These are phyloP conservation scores for Spongia lamella DNA, from an alignment of 37 sponge, comb jelly and placozoan genomes.

Conservation along the genomic window DNA sequence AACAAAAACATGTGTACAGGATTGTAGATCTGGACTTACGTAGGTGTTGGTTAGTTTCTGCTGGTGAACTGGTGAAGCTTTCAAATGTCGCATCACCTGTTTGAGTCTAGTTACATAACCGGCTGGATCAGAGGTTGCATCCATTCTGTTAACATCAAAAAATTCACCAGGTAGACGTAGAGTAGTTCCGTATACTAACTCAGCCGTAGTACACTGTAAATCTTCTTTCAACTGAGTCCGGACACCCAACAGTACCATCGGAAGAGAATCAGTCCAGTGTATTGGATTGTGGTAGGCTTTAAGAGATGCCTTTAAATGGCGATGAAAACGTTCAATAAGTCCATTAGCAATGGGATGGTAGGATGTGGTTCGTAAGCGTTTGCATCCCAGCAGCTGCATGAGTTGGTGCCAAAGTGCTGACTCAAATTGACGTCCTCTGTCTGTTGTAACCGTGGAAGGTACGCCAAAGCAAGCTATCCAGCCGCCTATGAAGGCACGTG, in stretches of 20 bases:
- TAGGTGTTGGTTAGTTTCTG: no score
- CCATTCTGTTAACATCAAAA: no score
- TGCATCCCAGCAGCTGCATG: slow-evolving; percentile 29
- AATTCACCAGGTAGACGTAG: slow-evolving; percentile 30
- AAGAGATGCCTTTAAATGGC: slow-evolving; percentile 22
- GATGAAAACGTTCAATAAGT: no score
- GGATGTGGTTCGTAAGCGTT: no score
- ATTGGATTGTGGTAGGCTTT: background rate
- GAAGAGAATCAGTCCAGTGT: slow-evolving; percentile 5
- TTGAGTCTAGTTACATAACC: background rate
- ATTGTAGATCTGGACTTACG: background rate
- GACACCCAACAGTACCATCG: slow-evolving; percentile 15
- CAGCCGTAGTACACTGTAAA: no score
- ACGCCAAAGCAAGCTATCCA: slow-evolving; percentile 44
- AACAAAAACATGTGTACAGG: slow-evolving; percentile 33
- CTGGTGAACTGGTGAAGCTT: slow-evolving; percentile 8
- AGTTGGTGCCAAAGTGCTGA: no score
- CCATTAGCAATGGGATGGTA: no score
- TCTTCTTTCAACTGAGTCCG: slow-evolving; percentile 16
- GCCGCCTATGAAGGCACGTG: slow-evolving; percentile 27
- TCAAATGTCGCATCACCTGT: slow-evolving; percentile 11
- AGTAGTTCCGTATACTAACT: no score
- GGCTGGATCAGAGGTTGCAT: background rate
- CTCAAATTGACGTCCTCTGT: slow-evolving; percentile 21
- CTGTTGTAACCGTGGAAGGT: no score